Conservation (phyloP, 2,797 vertebrate species). For the Phalanger gymnotis region DNA sequence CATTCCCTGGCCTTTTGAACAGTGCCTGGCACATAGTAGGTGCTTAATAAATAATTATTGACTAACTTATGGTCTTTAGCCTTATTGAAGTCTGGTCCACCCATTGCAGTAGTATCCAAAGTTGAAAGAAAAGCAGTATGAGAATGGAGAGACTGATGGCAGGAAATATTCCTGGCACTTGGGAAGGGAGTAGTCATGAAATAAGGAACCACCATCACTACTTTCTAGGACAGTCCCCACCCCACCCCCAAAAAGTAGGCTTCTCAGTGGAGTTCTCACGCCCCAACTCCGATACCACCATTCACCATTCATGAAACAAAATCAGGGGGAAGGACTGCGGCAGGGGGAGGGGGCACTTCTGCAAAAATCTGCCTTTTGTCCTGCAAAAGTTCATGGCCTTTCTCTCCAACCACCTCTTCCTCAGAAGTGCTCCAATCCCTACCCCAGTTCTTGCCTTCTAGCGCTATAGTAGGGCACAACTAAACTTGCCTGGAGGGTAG, state of each 20-base stretch:
- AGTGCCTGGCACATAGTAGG: background rate
- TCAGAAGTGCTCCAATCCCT: background rate
- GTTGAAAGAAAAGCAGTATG: no score
- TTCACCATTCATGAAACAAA: background rate
- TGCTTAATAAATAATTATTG: background rate
- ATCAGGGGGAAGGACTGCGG: background rate
- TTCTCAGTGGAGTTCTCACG: no score
- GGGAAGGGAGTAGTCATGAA: no score
- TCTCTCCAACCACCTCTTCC: background rate
- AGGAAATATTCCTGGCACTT: no score
- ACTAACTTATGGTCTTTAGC: background rate
- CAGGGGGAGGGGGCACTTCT: background rate
- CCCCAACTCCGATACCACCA: background rate
- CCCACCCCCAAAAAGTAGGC: no score
- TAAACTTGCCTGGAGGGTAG: background rate
- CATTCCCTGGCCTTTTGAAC: background rate
- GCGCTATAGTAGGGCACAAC: background rate
- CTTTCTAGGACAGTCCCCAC: no score
- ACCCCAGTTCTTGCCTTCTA: background rate
- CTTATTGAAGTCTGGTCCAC: background rate
- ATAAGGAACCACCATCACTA: no score
- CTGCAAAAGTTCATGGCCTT: background rate
- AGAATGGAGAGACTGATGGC: no score
- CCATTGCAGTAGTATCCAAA: no score
- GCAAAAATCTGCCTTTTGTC: background rate